phyloP scores from a whole-genome alignment of 2,797 vertebrate genomes.

The Orientallactaga sibirica region DNA sequence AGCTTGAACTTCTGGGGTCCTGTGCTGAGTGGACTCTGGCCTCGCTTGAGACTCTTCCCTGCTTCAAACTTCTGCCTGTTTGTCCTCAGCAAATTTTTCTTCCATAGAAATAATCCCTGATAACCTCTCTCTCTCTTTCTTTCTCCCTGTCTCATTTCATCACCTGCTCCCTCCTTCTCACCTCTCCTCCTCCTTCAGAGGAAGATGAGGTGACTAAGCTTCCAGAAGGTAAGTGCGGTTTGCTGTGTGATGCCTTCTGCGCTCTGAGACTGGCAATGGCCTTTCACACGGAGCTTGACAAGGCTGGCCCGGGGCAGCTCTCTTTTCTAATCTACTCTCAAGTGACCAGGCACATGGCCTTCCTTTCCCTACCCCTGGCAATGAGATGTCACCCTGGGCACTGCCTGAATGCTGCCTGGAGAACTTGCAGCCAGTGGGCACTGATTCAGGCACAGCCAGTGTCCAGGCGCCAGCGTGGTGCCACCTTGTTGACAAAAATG shows the following conservation, averaged over 20 bases:
- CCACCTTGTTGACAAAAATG: background rate
- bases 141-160: constrained; percentile 53
- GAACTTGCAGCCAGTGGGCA: background rate
- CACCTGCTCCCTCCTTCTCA: constrained; percentile 56
- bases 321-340: constrained; percentile 19
- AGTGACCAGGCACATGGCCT: background rate
- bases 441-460: background rate
- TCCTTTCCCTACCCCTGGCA: background rate
- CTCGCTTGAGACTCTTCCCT: background rate
- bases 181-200: constrained; percentile 87
- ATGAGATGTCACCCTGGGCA: background rate
- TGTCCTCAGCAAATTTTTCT: constrained; percentile 40
- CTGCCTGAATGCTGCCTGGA: background rate
- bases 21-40: too few species aligned
- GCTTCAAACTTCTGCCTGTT: background rate
- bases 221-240: constrained; percentile 93
- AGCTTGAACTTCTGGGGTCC: background rate
- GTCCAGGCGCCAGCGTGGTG: background rate
- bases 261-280: background rate
- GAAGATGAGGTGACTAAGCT: constrained; percentile 85
- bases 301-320: background rate
- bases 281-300: background rate
- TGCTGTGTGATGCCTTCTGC: background rate
- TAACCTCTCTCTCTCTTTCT: constrained; percentile 83
- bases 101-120: constrained; percentile 47